phyloP scores from a whole-genome alignment of 2,797 vertebrate species.

The Pangasius mekongensis region DNA sequence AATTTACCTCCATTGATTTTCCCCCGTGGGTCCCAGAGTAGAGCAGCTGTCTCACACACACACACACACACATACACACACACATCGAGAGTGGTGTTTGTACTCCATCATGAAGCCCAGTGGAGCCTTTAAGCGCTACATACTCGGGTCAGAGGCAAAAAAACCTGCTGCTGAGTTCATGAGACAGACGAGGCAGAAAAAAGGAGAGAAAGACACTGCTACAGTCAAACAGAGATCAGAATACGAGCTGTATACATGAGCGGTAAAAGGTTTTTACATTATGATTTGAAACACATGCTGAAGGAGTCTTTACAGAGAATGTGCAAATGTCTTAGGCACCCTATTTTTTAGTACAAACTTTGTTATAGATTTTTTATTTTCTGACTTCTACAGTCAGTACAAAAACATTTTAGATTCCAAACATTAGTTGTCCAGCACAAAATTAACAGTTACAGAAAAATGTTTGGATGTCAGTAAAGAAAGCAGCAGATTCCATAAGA shows the following conservation, averaged over 20 bases:
- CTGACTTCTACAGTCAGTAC: no score
- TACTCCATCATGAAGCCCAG: slow-evolving; percentile 37
- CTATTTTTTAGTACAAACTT: no score
- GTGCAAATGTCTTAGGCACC: no score
- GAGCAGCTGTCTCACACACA: slow-evolving; percentile 18
- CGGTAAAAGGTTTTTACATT: not conserved
- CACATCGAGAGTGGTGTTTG: slow-evolving; percentile 27
- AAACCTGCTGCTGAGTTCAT: slow-evolving; percentile 10
- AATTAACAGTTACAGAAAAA: no score
- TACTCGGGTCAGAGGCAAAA: slow-evolving; percentile 36
- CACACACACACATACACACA: not conserved
- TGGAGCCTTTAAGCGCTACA: slow-evolving; percentile 37
- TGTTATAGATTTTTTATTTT: no score
- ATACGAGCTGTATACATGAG: not conserved
- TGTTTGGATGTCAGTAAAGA: no score
- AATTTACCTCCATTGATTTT: slow-evolving; percentile 50
- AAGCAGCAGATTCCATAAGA: no score
- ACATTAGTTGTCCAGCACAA: no score
- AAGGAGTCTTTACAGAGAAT: not conserved
- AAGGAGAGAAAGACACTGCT: not conserved
- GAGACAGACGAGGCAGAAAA: not conserved
- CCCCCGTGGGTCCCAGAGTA: slow-evolving; percentile 34
- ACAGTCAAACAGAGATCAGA: not conserved
- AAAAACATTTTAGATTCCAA: no score
- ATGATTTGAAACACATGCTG: not conserved